phyloP scores from a whole-genome alignment of 2,113 vertebrate species.

The Heliornis fulica region DNA sequence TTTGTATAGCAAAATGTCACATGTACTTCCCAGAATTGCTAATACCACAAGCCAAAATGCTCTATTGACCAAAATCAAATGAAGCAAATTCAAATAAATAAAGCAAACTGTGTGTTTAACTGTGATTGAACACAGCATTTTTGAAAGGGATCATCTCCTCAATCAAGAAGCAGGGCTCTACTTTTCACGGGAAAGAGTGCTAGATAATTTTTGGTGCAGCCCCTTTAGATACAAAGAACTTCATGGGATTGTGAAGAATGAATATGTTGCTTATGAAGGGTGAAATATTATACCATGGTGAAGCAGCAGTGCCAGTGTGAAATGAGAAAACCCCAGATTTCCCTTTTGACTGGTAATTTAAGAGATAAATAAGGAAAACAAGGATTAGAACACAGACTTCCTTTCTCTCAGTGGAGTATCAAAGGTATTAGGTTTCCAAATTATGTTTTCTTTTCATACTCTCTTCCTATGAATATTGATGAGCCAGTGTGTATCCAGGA shows the following conservation, averaged over 20 bases:
- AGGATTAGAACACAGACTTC: constrained; percentile 31
- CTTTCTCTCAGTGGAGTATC: background rate
- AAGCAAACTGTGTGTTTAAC: constrained; percentile 17
- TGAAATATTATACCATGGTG: background rate
- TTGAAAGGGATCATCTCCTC: background rate
- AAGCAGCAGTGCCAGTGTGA: background rate
- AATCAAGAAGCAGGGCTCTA: background rate
- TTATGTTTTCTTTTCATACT: constrained; percentile 17
- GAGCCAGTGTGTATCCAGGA: background rate
- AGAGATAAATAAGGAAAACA: constrained; percentile 45
- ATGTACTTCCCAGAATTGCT: constrained; percentile 43
- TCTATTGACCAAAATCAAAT: constrained; percentile 57
- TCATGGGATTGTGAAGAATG: background rate
- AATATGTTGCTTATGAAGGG: background rate
- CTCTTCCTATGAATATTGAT: constrained; percentile 44
- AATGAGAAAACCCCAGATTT: background rate
- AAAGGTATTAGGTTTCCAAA: constrained; percentile 24
- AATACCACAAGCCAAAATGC: constrained; percentile 52
- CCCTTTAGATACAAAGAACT: background rate
- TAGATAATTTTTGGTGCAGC: background rate
- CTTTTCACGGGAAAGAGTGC: background rate
- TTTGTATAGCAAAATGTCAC: constrained; percentile 66
- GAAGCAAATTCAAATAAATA: constrained; percentile 48
- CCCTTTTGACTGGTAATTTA: constrained; percentile 47
- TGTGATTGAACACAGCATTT: background rate